Base-by-base conservation (phyloP, 2,113 vertebrate genomes). In the Brachyistius frenatus region DNA sequence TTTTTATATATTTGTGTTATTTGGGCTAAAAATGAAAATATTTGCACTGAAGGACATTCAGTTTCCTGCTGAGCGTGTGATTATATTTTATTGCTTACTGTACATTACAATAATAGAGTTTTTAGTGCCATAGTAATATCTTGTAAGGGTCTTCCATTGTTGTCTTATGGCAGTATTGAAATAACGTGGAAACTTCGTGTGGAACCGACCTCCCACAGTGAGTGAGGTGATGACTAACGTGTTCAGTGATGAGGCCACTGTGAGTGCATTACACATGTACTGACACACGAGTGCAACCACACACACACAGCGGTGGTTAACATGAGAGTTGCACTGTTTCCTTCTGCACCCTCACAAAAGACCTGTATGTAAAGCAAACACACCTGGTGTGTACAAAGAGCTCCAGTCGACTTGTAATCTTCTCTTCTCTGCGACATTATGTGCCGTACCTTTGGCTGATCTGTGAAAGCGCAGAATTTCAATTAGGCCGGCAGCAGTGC, bases 301-400 rank as follows among this genome's bases (percentile, higher is more conserved):
- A 44, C 56, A 82, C 33, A 82, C 58, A 76, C 15, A 69, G 44
- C 50, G 14, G 31, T 0, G 1, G 53, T 47, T 78, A 71, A 61
- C 36, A 36, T 39, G 15, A 65, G 37, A 37, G 7, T 58, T 57
- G 49, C 14, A 61, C 47, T 46, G 54, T 80, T 81, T 76, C 64
- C 53, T 71, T 62, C 63, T 71, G 57, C 54, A 41, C 8, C 5
- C 31, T 69, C n/a, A 76, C 65, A 78, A 71, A 71, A 72, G 65
- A 80, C 8, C 55, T 71, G 52, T 37, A 61, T 71, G 50, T 56
- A 67, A 66, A 65, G 63, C 76, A 86, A 87, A 87, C 6, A 78
- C 86, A 86, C 74, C 86, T 89, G 85, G 50, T 84, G 80, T 76
- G 41, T 69, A 31, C 65, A 57, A 33, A 79, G 64, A 67, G 39